Base-by-base conservation (phyloP, 2,888 invertebrate genomes). In the Tiliacea aurago region DNA sequence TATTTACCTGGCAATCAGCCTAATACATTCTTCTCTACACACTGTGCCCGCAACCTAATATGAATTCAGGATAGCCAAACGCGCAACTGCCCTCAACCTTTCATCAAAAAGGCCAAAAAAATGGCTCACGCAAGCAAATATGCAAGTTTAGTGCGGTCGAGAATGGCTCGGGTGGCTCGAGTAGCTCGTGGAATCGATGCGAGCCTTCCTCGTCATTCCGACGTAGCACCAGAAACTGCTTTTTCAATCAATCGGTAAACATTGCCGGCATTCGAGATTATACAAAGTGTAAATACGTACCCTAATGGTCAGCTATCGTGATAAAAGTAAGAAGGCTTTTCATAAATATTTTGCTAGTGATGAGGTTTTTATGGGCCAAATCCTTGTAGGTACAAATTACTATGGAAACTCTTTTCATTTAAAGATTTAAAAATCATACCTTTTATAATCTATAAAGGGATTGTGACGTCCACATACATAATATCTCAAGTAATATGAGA, bases 91-190 rank as follows among this genome's bases (percentile, higher is more conserved):
- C 45, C 41, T 63, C 67, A 55, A 58, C 41, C 15, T 6, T 76
- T 75, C 37, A 61, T 47, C 45, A 62, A 58, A 68, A 51, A 10
- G 7, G 6, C 2, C 0, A 15, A 64, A 77, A 69, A 71, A 55
- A 28, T 47, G 45, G 43, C 53, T 58, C 15, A 62, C 28, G 67
- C 65, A 58, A 78, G 68, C 73, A 80, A 69, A 72, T 78, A 69
- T 78, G 68, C 68, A 78, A 63, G 53, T 70, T 81, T 67, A 58
- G 73, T 78, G 68, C 73, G 73, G 83, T 58, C 20, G 13, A 73
- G 66, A 78, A 69, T 67, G 64, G 77, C 13, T 69, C 43, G 75
- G 75, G 20, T 18, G 5, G 49, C 7, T 61, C 18, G 70, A 43
- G 64, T 49, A 47, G 5, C 45, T 43, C 33, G 13, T 11, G 28